These are phyloP conservation scores for Grammatotria lemairii DNA, from an alignment of 2,113 vertebrate genomes.

Conservation along the genomic window DNA sequence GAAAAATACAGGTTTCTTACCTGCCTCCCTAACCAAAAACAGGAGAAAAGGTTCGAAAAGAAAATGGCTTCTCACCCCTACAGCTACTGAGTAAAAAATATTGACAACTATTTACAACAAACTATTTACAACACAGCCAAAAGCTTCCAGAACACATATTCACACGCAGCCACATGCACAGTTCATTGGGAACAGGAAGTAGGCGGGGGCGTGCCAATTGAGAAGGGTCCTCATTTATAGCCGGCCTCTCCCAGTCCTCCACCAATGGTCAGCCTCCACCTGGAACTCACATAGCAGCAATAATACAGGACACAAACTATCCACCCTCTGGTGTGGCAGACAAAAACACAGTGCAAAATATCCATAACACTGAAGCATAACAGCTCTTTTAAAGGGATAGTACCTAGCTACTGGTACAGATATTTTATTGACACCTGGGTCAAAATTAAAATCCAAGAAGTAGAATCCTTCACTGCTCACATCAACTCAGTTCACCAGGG, in stretches of 20 bases:
- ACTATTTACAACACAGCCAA: background rate
- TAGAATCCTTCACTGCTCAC: background rate
- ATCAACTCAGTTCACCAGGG: background rate
- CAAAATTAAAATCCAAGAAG: background rate
- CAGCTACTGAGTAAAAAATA: too few species aligned
- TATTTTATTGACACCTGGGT: background rate
- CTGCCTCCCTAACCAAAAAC: too few species aligned
- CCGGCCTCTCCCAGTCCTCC: background rate
- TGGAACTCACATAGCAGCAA: background rate
- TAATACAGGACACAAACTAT: background rate
- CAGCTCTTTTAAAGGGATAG: background rate
- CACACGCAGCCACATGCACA: background rate
- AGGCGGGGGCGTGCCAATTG: fast-evolving
- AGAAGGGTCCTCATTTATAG: background rate
- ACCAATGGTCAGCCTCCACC: background rate
- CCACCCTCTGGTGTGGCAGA: background rate
- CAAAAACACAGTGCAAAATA: background rate
- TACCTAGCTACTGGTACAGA: background rate
- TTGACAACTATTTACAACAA: background rate
- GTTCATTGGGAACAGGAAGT: background rate
- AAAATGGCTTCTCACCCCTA: too few species aligned
- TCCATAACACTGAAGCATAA: background rate
- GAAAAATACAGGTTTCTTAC: too few species aligned
- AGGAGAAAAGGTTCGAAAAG: too few species aligned
- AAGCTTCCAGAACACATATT: background rate